Evolutionary conservation across 2,797 vertebrate genomes (phyloP).

Genomic region (Notolabrus celidotus): DNA sequence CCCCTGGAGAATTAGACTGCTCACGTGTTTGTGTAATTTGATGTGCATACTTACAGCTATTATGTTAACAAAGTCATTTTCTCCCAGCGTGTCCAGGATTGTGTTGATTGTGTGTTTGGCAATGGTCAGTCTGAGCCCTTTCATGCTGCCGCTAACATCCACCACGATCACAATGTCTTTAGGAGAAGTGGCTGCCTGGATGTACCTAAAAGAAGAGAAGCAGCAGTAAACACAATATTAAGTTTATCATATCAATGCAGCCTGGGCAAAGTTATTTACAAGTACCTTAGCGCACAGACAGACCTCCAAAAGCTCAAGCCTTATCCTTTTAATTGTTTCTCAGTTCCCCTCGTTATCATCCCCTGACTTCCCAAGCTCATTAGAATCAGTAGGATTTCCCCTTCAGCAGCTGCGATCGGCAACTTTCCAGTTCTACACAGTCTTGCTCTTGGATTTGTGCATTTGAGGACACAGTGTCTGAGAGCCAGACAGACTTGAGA

Average conservation of each 20-base stretch:
- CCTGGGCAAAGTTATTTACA: slow-evolving; percentile 14
- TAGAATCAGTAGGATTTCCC: slow-evolving; percentile 68
- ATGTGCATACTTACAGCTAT: slow-evolving; percentile 87
- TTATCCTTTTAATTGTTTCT: slow-evolving; percentile 70
- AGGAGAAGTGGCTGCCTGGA: slow-evolving; percentile 95
- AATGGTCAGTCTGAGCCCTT: slow-evolving; percentile 93
- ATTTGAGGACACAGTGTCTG: slow-evolving; percentile 10
- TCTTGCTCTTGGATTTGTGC: slow-evolving; percentile 13
- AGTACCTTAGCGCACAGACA: slow-evolving; percentile 5
- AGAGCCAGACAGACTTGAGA: slow-evolving; percentile 14
- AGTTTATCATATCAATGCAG: background rate
- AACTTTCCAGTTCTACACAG: slow-evolving; percentile 9
- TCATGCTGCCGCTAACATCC: slow-evolving; percentile 97
- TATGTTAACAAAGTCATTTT: slow-evolving; percentile 97
- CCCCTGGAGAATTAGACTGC: slow-evolving; percentile 1
- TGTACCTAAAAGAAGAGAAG: slow-evolving; percentile 86
- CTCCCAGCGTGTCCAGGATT: slow-evolving; percentile 94
- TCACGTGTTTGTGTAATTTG: background rate
- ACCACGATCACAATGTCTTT: slow-evolving; percentile 96
- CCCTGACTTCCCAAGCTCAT: slow-evolving; percentile 61
- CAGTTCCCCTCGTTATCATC: slow-evolving; percentile 56
- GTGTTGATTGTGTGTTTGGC: slow-evolving; percentile 95
- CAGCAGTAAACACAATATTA: background rate
- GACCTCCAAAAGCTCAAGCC: slow-evolving; percentile 29
- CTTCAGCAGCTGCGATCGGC: slow-evolving; percentile 11